Evolutionary conservation across 2,113 vertebrate species (phyloP).

Genomic region (Rhineura floridana): DNA sequence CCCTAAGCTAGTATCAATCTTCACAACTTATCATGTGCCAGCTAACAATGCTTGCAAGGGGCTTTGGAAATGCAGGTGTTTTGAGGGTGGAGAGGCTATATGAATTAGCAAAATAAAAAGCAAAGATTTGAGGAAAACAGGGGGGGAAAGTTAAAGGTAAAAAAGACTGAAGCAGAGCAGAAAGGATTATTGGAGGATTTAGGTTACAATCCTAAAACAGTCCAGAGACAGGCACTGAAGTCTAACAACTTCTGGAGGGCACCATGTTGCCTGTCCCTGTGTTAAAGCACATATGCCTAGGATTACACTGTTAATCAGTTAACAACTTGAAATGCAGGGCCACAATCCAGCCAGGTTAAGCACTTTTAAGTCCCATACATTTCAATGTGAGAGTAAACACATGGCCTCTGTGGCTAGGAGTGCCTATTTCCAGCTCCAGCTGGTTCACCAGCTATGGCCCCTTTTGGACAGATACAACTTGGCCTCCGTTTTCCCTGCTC

Average conservation of each 20-base stretch:
- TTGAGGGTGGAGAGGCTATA: neutral
- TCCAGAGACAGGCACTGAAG: too few relatives aligned
- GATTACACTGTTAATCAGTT: neutral
- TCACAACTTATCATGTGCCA: constrained; percentile 40
- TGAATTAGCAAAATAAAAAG: neutral
- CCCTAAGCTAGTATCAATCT: constrained; percentile 47
- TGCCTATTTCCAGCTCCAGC: too few relatives aligned
- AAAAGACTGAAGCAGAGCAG: neutral
- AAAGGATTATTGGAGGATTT: neutral
- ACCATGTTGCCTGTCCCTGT: too few relatives aligned
- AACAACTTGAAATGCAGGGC: neutral
- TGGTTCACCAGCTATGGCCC: too few relatives aligned
- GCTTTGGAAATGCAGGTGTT: neutral
- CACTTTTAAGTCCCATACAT: too few relatives aligned
- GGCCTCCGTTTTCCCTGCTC: too few relatives aligned
- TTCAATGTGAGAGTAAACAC: neutral
- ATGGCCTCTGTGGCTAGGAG: too few relatives aligned
- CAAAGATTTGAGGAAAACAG: constrained; percentile 14
- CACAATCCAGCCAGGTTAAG: neutral
- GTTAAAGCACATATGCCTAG: neutral
- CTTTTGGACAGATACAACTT: too few relatives aligned
- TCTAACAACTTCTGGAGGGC: neutral
- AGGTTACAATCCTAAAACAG: neutral
- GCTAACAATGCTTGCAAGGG: constrained; percentile 2
- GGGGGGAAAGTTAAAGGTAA: too few relatives aligned